These are phyloP conservation scores for Phengaris alcon DNA, from an alignment of 2,888 invertebrate species.

Conservation along the genomic window DNA sequence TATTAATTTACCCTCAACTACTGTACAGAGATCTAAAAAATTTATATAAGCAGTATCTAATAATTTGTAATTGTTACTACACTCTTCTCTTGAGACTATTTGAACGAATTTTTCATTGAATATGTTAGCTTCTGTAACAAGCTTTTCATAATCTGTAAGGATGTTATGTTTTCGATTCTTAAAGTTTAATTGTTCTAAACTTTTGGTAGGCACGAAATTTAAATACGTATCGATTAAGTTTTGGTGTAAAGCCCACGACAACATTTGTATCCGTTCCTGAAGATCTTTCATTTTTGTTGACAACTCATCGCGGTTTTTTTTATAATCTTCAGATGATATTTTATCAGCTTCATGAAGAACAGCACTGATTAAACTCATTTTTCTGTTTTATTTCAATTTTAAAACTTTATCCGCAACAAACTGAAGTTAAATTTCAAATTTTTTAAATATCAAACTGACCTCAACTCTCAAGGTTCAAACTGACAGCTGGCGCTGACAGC, in stretches of 20 bases:
- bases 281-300: slow-evolving; percentile 57
- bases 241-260: slow-evolving; percentile 67
- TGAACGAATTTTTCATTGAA: slow-evolving; percentile 48
- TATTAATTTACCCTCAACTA: slow-evolving; percentile 56
- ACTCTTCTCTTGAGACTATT: slow-evolving; percentile 51
- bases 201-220: slow-evolving; percentile 62
- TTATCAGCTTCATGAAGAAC: slow-evolving; percentile 63
- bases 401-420: slow-evolving; percentile 14
- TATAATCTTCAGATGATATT: slow-evolving; percentile 54
- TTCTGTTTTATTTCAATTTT: slow-evolving; percentile 31
- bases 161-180: slow-evolving; percentile 61
- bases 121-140: slow-evolving; percentile 46
- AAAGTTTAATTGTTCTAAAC: slow-evolving; percentile 67
- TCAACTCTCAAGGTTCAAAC: slow-evolving; percentile 25
- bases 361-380: slow-evolving; percentile 67
- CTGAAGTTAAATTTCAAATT: slow-evolving; percentile 21
- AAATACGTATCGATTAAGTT: slow-evolving; percentile 62
- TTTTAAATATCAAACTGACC: too few relatives aligned
- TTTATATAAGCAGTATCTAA: slow-evolving; percentile 48
- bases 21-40: slow-evolving; percentile 54
- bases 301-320: slow-evolving; percentile 57
- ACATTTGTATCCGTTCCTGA: slow-evolving; percentile 60
- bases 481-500: not conserved
- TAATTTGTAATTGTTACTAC: slow-evolving; percentile 50
- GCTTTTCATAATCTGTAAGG: slow-evolving; percentile 49